Base-by-base conservation (phyloP, 2,888 invertebrate genomes). In the Choreutis nemorana region DNA sequence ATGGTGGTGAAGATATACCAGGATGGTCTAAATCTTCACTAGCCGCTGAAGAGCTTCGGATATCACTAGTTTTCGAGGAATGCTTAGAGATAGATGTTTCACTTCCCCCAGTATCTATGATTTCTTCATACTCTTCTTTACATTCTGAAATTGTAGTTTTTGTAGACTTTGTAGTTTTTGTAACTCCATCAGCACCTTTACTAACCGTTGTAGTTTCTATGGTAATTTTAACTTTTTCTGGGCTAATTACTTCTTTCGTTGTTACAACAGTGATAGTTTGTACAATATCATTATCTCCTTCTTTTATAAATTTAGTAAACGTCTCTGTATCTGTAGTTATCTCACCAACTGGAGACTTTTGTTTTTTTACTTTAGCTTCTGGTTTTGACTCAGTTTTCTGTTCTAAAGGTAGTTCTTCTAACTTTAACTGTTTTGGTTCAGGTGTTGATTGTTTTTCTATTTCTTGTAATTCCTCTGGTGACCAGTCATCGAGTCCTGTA, bases 11-110 rank as follows among this genome's bases (percentile, higher is more conserved):
- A 2, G 75, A 67, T 32, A 81, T 77, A 6, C 79, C 81, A 1
- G 63, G 71, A 33, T 73, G 71, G 36, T 87, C 86, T 31, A 79
- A 65, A 30, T 87, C 86, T 35, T 86, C 87, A 37, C 86, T 86
- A 1, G 82, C 82, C 2, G 84, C 84, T 31, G 86, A 86, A 6
- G 81, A 81, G 44, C 84, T 84, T 23, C 81, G 70, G 47, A 83
- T 61, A 28, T 83, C 82, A 23, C 70, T 59, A 12, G 81, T 77
- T 38, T 81, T 83, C 3, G 83, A 59, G 5, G 75, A 72, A 12
- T 58, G 50, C 38, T 62, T 80, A 35, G 68, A 83, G 48, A 49
- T 80, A 15, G 58, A 83, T 51, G 64, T 83, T 64, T 67, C 83
- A 45, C 67, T 68, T 38, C 65, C 73, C 7, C 70, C 72, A 1